Percentiles rank a stretch among this genome's conserved stretches.
Evolutionary conservation across 1,140 invertebrate genomes (phyloP).

Genomic region (Drosophila jambulina): DNA sequence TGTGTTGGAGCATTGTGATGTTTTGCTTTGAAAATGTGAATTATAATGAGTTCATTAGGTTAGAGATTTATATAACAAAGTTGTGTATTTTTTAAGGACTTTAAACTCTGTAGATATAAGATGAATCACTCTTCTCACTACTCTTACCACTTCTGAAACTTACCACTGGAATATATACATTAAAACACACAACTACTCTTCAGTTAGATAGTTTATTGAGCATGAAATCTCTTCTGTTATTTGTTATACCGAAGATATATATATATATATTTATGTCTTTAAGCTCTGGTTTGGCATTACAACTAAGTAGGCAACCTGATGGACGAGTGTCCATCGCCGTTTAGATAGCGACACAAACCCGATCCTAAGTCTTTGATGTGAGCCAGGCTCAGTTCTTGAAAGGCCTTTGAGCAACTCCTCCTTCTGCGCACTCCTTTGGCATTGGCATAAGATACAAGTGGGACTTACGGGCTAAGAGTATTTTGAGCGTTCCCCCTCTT

Average conservation of each 20-base stretch:
- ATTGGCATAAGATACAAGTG: constrained; percentile 74
- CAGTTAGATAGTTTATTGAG: constrained; percentile 32
- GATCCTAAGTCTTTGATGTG: constrained; percentile 67
- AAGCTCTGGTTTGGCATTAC: constrained; percentile 51
- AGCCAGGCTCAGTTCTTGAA: constrained; percentile 63
- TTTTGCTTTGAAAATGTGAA: neutral
- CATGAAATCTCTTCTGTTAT: constrained; percentile 1
- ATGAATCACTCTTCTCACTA: neutral
- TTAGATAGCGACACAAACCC: constrained; percentile 22
- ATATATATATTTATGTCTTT: constrained; percentile 6
- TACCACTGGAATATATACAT: neutral
- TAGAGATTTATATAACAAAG: neutral
- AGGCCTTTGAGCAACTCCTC: constrained; percentile 36
- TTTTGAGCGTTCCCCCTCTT: constrained; percentile 62
- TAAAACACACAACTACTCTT: neutral
- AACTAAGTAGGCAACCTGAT: constrained; percentile 41
- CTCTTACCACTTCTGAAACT: too few species aligned
- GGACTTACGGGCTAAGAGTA: constrained; percentile 45
- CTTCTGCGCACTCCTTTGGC: constrained; percentile 53
- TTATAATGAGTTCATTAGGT: neutral
- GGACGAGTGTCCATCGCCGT: constrained; percentile 2
- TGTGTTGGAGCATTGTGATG: neutral
- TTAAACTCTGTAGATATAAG: too few species aligned
- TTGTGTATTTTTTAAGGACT: neutral
- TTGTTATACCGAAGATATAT: constrained; percentile 9